Conservation (phyloP, 2,113 vertebrate species). For the Lepus americanus region DNA sequence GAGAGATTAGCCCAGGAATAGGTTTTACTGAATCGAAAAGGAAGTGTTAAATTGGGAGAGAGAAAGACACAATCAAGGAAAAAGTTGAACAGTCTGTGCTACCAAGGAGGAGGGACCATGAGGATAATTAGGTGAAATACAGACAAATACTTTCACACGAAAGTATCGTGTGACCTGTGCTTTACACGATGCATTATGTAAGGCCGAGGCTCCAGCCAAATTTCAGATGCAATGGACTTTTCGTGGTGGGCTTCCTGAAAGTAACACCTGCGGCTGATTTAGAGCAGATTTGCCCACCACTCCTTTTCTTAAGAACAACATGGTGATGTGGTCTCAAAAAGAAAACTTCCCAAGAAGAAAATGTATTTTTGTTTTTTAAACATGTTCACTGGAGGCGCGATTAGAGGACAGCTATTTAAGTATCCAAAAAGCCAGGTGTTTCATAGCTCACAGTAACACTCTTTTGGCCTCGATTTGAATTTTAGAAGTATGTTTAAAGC, state of each 20-base stretch:
- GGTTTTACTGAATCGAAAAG: not conserved
- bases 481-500: conserved; percentile 70
- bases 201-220: not conserved
- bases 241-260: conserved; percentile 44
- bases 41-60: conserved; percentile 28
- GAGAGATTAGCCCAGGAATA: not conserved
- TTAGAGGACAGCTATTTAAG: conserved; percentile 33
- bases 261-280: conserved; percentile 12
- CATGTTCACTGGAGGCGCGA: not conserved
- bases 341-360: conserved; percentile 51
- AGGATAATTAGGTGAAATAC: not conserved
- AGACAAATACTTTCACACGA: not conserved
- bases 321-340: conserved; percentile 24
- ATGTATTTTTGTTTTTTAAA: conserved; percentile 32
- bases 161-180: not conserved
- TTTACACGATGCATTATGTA: not conserved
- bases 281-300: conserved; percentile 17
- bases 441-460: conserved; percentile 62
- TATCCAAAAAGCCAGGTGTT: conserved; percentile 65
- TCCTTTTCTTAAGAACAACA: conserved; percentile 45
- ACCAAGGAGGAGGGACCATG: not conserved
- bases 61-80: not conserved
- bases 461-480: conserved; percentile 73
- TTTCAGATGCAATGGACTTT: conserved; percentile 45
- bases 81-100: not conserved